Conservation (phyloP, 1,140 invertebrate genomes). For the Drosophila jambulina region DNA sequence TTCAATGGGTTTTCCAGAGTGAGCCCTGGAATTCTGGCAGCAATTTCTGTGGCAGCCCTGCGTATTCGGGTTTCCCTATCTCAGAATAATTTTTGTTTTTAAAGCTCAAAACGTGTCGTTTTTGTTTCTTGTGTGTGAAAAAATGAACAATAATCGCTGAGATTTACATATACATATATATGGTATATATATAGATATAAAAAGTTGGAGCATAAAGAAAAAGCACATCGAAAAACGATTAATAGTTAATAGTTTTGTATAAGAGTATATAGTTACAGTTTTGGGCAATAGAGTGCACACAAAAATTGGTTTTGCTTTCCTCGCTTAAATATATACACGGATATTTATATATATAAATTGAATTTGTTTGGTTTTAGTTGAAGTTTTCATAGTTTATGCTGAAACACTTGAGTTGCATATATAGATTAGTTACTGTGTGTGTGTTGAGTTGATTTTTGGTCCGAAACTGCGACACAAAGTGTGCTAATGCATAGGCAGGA, state of each 20-base stretch:
- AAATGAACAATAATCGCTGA: constrained; percentile 46
- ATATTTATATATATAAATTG: constrained; percentile 9
- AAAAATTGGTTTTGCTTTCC: constrained; percentile 32
- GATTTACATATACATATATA: constrained; percentile 24
- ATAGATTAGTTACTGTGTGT: constrained; percentile 36
- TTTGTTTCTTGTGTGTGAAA: constrained; percentile 19
- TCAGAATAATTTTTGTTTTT: constrained; percentile 19
- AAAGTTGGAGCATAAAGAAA: constrained; percentile 58
- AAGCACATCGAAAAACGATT: constrained; percentile 68
- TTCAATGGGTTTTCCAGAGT: background rate
- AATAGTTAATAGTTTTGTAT: constrained; percentile 51
- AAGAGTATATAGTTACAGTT: constrained; percentile 55
- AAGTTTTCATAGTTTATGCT: constrained; percentile 29
- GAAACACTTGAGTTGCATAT: constrained; percentile 69
- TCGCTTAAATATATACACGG: constrained; percentile 13
- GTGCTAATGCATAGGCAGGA: constrained; percentile 35
- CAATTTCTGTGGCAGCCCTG: constrained; percentile 11
- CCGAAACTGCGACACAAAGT: constrained; percentile 47
- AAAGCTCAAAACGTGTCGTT: constrained; percentile 47
- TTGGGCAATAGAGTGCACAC: constrained; percentile 47
- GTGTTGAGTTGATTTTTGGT: constrained; percentile 28
- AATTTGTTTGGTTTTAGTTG: constrained; percentile 29
- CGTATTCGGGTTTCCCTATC: background rate
- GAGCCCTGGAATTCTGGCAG: background rate
- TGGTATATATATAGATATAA: constrained; percentile 38